Base-by-base conservation (phyloP, 2,888 invertebrate genomes). In the Punctoribates punctum region DNA sequence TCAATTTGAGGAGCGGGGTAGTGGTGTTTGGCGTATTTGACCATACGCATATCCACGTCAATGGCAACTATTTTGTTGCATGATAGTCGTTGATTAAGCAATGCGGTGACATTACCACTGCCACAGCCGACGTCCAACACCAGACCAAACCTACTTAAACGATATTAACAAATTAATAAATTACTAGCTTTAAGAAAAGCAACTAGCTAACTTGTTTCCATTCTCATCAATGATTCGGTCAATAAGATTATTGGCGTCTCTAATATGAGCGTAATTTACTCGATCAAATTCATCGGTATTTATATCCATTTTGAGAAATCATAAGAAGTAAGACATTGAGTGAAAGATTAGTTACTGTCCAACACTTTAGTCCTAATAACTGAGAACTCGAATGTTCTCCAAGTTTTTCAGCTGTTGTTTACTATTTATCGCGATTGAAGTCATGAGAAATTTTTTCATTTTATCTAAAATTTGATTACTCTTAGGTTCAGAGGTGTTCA, bases 201-300 rank as follows among this genome's bases (percentile, higher is more conserved):
- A 38, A 17, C 27, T 17, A 17, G 62, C 73, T 72, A 15, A 75
- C 75, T 75, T 65, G 25, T 75, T 27, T 20, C 75, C 75, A 23
- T 73, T 76, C 29, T 76, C 76, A 38, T 76, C 76, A 42, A 76
- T 76, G 25, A 76, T 76, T 57, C 57, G 38, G 25, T 76, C 76
- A 17, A 76, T 34, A 8, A 76, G 42, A 65, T 76, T 76, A 51
- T 76, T 73, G 0, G 76, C 76, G 46, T 76, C 76, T 34, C 76
- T 73, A 15, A 73, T 60, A 23, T 76, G 76, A 9, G 76, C 76
- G 46, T 73, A 57, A 34, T 76, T 76, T 9, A 73, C 73, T 6
- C 60, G 57, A 73, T 76, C 46, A 34, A 73, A 76, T 38, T 54
- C 76, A 38, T 57, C 76, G 1, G 73, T 67, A 62, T 73, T 73